These are phyloP conservation scores for Aplodontia rufa DNA, from an alignment of 2,113 vertebrate genomes.

Conservation along the genomic window DNA sequence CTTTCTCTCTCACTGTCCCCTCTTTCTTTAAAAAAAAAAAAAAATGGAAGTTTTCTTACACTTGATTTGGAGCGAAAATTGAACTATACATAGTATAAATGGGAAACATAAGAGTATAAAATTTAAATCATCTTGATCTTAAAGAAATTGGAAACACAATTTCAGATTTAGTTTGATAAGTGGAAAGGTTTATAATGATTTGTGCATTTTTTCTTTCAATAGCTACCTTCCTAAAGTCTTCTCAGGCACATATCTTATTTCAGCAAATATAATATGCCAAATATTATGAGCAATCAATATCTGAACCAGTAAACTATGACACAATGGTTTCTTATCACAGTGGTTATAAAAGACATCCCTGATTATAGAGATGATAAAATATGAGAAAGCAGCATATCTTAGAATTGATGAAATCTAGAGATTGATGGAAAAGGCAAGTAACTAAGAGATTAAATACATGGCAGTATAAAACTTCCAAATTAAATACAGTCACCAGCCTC, in stretches of 20 bases:
- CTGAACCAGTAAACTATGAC: conserved; percentile 2
- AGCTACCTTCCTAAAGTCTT: conserved; percentile 15
- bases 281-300: conserved; percentile 35
- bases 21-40: too few relatives aligned
- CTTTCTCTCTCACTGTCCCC: too few relatives aligned
- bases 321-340: background rate
- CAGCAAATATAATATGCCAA: background rate
- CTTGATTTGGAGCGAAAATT: background rate
- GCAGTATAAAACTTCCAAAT: background rate
- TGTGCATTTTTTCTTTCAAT: background rate
- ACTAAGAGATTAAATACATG: background rate
- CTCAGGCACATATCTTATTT: conserved; percentile 32
- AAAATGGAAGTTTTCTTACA: too few relatives aligned
- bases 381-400: background rate
- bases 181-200: conserved; percentile 26
- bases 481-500: background rate
- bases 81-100: background rate
- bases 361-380: conserved; percentile 23
- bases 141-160: background rate
- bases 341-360: background rate
- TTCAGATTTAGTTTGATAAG: background rate
- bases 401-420: background rate
- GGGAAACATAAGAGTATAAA: background rate
- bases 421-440: conserved; percentile 17
- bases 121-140: background rate